Base-by-base conservation (phyloP, 2,797 vertebrate genomes). In the Poeciliopsis paucimaculata region DNA sequence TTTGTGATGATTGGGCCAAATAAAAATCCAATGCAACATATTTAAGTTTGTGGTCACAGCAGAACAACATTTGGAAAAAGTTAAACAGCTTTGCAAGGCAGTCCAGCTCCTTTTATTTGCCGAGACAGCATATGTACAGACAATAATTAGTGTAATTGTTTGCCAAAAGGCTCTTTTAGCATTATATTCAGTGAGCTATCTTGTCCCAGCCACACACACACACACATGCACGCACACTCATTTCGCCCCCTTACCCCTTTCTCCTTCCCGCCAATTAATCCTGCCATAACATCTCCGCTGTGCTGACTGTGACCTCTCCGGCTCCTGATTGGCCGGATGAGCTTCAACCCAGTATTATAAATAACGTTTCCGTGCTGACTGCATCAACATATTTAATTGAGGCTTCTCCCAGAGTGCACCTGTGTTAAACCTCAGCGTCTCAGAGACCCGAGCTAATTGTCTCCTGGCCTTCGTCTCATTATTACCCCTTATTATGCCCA, bases 121-220 rank as follows among this genome's bases (percentile, higher is more conserved):
- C 79, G 68, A 74, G 76, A 85, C 57, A 79, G 75, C 71, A 87
- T 89, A 74, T 80, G 74, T 84, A 89, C 86, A 82, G 88, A 91
- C 76, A 80, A 57, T 90, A 91, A 93, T 94, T 90, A 82, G 78
- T 89, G 73, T 85, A 90, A 94, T 90, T 82, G 84, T 87, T 90
- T 39, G 75, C 91, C 87, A 83, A 87, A 85, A 88, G 86, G 74
- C 88, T 88, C 82, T 88, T 91, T 91, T 78, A 80, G 90, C 87
- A 88, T 94, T 70, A 88, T 82, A 90, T 90, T 81, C 78, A 71
- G 46, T 47, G 39, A 84, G 72, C 55, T 36, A 12, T 64, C 66
- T 73, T 51, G 36, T 77, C 77, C 78, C 60, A 73, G 77, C 74
- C 47, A 49, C 72, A 36, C 64, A n/a, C 75, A 73, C 16, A 75